Percentiles rank a stretch among this genome's conserved stretches.
These are phyloP conservation scores for Prinia subflava DNA, from an alignment of 2,113 vertebrate species.

Conservation along the genomic window DNA sequence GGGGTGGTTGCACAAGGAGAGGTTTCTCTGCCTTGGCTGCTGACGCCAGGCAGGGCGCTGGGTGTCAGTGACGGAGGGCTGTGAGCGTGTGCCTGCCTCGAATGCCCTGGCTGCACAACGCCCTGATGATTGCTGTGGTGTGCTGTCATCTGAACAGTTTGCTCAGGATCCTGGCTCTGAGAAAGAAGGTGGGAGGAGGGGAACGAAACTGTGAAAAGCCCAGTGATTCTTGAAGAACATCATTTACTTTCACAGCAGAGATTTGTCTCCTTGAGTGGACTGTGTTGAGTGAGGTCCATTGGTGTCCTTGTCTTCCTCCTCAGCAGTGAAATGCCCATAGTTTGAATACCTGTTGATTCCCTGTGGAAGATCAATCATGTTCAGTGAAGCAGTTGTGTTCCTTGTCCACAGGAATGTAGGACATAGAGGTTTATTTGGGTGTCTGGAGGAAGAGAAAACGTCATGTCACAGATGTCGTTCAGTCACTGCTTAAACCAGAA, in stretches of 20 bases:
- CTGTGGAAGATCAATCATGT: neutral
- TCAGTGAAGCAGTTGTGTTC: neutral
- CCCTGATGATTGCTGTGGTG: neutral
- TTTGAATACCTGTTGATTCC: neutral
- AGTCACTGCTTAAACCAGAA: neutral
- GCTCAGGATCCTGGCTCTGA: neutral
- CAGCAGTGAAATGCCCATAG: neutral
- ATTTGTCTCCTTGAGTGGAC: neutral
- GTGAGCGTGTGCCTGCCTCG: neutral
- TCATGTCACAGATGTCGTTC: neutral
- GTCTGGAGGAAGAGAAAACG: neutral
- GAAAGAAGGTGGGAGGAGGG: neutral
- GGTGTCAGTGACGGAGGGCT: accelerated
- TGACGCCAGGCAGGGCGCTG: neutral
- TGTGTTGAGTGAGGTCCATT: neutral
- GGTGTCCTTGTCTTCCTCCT: neutral
- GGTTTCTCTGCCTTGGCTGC: neutral
- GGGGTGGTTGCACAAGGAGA: neutral
- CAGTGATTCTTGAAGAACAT: neutral
- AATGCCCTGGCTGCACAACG: neutral
- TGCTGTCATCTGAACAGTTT: neutral
- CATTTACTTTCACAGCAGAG: neutral
- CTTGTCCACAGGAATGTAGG: neutral
- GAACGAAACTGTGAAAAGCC: neutral
- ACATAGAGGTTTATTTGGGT: neutral